Evolutionary conservation across 2,113 vertebrate species (phyloP).

Genomic region (Platichthys flesus): DNA sequence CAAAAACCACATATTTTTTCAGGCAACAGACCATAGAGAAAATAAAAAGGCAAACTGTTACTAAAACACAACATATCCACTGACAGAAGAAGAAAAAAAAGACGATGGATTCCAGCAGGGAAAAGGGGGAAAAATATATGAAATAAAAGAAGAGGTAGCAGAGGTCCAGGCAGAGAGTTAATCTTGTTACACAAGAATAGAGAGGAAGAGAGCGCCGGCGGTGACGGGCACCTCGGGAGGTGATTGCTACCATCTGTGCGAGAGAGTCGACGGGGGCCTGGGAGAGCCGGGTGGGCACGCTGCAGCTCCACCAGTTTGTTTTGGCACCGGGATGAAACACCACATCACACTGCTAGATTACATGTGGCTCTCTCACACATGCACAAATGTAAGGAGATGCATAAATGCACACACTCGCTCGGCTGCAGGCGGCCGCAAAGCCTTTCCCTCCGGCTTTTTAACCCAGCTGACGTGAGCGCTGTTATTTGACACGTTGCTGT

Average conservation of each 20-base stretch:
- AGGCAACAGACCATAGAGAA: conserved; percentile 41
- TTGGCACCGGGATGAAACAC: conserved; percentile 70
- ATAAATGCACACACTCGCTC: conserved; percentile 3
- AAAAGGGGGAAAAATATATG: conserved; percentile 9
- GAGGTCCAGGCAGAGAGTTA: conserved; percentile 43
- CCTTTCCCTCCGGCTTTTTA: conserved; percentile 35
- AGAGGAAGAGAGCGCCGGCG: conserved; percentile 48
- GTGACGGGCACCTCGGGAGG: conserved; percentile 67
- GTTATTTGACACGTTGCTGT: conserved; percentile 66
- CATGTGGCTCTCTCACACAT: conserved; percentile 52
- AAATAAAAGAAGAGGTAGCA: conserved; percentile 30
- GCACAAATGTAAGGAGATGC: conserved; percentile 22
- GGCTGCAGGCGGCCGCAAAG: conserved; percentile 25
- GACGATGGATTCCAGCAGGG: conserved; percentile 26
- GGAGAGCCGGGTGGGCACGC: conserved; percentile 64
- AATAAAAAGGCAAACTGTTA: conserved; percentile 41
- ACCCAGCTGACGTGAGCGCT: conserved; percentile 41
- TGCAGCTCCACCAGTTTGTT: conserved; percentile 62
- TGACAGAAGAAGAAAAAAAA: conserved; percentile 11
- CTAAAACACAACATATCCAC: conserved; percentile 34
- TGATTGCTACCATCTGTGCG: conserved; percentile 80
- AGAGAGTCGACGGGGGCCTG: conserved; percentile 46
- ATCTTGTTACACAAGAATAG: conserved; percentile 50
- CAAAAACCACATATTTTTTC: conserved; percentile 53
- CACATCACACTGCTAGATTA: conserved; percentile 55